phyloP scores from a whole-genome alignment of 1,140 invertebrate genomes.

The Cydia fagiglandana region DNA sequence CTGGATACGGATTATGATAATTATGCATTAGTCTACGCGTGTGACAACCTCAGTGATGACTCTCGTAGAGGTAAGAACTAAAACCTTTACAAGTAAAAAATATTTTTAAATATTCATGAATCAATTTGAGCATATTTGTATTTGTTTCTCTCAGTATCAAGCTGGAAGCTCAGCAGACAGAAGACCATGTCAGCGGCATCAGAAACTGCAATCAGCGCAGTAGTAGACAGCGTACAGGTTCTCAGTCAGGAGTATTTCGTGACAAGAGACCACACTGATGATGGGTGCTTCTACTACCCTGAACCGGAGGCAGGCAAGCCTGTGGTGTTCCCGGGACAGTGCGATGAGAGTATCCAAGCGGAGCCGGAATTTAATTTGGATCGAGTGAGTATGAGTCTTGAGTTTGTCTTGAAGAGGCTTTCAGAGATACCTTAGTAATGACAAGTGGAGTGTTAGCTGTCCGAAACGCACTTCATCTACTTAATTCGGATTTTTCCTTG shows the following conservation, averaged over 20 bases:
- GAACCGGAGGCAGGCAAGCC: slow-evolving; percentile 51
- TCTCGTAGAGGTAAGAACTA: slow-evolving; percentile 50
- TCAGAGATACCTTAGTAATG: too few relatives aligned
- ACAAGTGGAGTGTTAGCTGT: too few relatives aligned
- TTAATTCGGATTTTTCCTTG: too few relatives aligned
- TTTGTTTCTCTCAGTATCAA: slow-evolving; percentile 15
- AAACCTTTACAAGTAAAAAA: background rate
- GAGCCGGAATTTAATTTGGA: slow-evolving; percentile 52
- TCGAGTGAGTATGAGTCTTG: background rate
- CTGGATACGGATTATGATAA: slow-evolving; percentile 59
- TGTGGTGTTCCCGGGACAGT: slow-evolving; percentile 63
- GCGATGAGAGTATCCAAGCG: slow-evolving; percentile 50
- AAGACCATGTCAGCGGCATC: slow-evolving; percentile 38
- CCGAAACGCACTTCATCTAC: too few relatives aligned
- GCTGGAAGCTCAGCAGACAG: slow-evolving; percentile 33
- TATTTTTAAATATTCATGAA: too few relatives aligned
- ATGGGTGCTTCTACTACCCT: slow-evolving; percentile 65
- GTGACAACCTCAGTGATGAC: slow-evolving; percentile 51
- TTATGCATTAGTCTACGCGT: slow-evolving; percentile 65
- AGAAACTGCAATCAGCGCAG: slow-evolving; percentile 45
- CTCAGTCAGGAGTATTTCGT: slow-evolving; percentile 54
- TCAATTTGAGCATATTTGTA: too few relatives aligned
- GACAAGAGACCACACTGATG: slow-evolving; percentile 44
- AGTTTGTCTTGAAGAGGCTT: too few relatives aligned
- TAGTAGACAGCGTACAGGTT: slow-evolving; percentile 45